These are phyloP conservation scores for Orchestia grillus DNA, from an alignment of 1,140 invertebrate species.

Conservation along the genomic window DNA sequence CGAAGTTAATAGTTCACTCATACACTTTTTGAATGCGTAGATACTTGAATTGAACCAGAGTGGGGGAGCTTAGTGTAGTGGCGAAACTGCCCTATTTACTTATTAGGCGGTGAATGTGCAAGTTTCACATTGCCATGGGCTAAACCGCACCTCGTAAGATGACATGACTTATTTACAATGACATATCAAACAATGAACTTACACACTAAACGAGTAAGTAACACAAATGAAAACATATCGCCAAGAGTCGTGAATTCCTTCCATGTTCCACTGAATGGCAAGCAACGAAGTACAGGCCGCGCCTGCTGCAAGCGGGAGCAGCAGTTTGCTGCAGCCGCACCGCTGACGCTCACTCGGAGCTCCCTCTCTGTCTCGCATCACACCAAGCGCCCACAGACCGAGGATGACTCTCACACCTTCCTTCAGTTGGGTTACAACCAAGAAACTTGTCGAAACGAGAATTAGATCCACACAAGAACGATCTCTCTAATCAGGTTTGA, in stretches of 20 bases:
- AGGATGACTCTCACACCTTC: not conserved
- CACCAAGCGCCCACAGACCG: not conserved
- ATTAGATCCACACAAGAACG: no score
- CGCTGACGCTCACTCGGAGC: not conserved
- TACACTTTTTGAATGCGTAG: not conserved
- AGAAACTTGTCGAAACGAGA: no score
- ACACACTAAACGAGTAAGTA: conserved; percentile 17
- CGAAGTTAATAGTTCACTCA: not conserved
- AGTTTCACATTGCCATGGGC: not conserved
- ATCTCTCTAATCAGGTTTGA: not conserved
- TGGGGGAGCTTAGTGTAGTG: not conserved
- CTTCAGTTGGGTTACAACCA: not conserved
- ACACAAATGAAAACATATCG: not conserved
- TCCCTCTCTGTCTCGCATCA: not conserved
- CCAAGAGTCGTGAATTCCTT: not conserved
- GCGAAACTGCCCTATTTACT: not conserved
- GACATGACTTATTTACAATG: conserved; percentile 53
- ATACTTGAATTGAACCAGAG: not conserved
- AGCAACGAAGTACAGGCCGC: not conserved
- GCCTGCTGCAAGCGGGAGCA: not conserved
- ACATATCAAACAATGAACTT: conserved; percentile 35
- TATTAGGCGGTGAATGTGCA: not conserved
- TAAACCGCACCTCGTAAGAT: not conserved
- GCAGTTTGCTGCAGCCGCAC: not conserved
- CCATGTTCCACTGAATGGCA: not conserved